Percentiles rank a stretch among this genome's conserved stretches.
Evolutionary conservation across 2,888 invertebrate genomes (phyloP).

Genomic region (Baccha elongata): DNA sequence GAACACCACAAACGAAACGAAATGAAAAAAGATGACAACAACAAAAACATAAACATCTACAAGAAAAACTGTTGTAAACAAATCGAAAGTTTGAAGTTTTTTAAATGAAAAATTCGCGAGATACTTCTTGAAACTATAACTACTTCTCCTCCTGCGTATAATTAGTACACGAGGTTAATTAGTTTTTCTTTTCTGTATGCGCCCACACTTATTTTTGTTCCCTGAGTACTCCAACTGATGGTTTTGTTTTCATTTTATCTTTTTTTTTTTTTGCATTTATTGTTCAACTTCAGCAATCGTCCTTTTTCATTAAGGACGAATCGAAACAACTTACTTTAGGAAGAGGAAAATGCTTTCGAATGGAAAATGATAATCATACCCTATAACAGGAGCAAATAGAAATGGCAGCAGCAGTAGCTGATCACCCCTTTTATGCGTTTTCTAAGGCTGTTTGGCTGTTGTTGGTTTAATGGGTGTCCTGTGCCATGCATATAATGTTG

Average conservation of each 20-base stretch:
- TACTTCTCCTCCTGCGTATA: conserved; percentile 46
- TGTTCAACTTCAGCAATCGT: conserved; percentile 54
- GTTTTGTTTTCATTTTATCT: conserved; percentile 11
- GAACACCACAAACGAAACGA: conserved; percentile 22
- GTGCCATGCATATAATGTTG: background rate
- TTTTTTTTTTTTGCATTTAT: conserved; percentile 21
- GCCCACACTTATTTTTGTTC: conserved; percentile 4
- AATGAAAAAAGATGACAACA: background rate
- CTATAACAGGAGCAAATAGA: conserved; percentile 15
- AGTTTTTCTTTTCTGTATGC: conserved; percentile 55
- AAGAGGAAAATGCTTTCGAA: conserved; percentile 41
- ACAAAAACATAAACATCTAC: conserved; percentile 9
- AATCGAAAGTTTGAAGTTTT: conserved; percentile 57
- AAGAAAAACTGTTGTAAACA: conserved; percentile 60
- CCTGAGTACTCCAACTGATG: conserved; percentile 32
- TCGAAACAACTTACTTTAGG: conserved; percentile 58
- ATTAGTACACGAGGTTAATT: conserved; percentile 73
- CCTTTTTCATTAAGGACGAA: conserved; percentile 54
- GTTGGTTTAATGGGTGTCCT: conserved; percentile 60
- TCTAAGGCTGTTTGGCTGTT: conserved; percentile 46
- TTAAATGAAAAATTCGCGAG: conserved; percentile 67
- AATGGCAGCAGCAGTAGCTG: conserved; percentile 40
- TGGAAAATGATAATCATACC: conserved; percentile 71
- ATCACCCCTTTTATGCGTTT: conserved; percentile 70
- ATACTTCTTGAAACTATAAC: conserved; percentile 61